Evolutionary conservation across 1,140 invertebrate species (phyloP).

Genomic region (Diachasmimorpha longicaudata): DNA sequence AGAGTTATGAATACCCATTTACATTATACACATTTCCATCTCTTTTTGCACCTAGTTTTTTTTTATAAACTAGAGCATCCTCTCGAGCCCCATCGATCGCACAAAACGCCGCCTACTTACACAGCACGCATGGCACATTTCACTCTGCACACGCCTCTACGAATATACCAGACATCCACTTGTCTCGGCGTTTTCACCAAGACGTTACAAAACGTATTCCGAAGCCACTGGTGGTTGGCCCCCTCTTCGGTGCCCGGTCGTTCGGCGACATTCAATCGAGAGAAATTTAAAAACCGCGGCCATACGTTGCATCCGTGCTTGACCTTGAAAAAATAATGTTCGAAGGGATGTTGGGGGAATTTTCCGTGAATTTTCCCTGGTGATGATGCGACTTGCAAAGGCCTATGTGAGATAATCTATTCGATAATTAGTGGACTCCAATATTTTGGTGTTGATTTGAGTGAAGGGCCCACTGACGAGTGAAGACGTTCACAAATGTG

Average conservation of each 20-base stretch:
- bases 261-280: background rate
- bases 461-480: too few relatives aligned
- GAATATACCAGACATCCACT: background rate
- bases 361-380: too few relatives aligned
- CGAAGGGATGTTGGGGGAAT: too few relatives aligned
- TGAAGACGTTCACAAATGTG: background rate
- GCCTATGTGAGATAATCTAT: too few relatives aligned
- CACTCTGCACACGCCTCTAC: slow-evolving; percentile 29
- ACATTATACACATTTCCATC: background rate
- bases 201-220: background rate
- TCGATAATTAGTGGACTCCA: too few relatives aligned
- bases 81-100: slow-evolving; percentile 29
- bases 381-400: too few relatives aligned
- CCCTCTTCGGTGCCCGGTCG: background rate
- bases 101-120: slow-evolving; percentile 33
- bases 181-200: background rate
- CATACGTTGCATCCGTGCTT: too few relatives aligned
- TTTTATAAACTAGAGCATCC: slow-evolving; percentile 25
- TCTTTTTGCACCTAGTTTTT: slow-evolving; percentile 1
- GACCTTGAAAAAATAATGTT: too few relatives aligned
- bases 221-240: background rate
- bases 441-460: too few relatives aligned
- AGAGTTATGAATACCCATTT: background rate
- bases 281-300: background rate
- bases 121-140: slow-evolving; percentile 35